Evolutionary conservation across 2,888 invertebrate genomes (phyloP).

Genomic region (Venustoraphidia nigricollis): DNA sequence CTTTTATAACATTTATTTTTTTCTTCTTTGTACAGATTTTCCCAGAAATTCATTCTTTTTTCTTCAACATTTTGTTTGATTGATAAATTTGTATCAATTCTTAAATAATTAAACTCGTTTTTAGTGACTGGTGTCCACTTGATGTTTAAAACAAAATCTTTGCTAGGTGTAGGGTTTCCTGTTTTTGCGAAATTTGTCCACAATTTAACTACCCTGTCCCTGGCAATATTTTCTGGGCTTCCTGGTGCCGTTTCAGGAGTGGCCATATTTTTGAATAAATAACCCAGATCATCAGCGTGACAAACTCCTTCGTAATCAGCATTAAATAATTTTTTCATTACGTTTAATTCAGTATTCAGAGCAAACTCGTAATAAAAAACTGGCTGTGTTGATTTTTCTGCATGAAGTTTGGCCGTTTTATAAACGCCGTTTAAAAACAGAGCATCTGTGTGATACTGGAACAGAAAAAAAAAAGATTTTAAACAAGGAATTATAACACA

Average conservation of each 20-base stretch:
- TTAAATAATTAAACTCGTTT: slow-evolving; percentile 16
- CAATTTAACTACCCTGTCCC: slow-evolving; percentile 14
- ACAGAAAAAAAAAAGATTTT: slow-evolving; percentile 10
- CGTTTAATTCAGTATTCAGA: not conserved
- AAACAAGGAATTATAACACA: too few relatives aligned
- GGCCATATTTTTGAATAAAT: slow-evolving; percentile 15
- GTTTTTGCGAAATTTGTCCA: slow-evolving; percentile 19
- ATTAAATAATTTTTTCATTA: not conserved
- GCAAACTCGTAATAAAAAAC: not conserved
- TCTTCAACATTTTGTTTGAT: slow-evolving; percentile 16
- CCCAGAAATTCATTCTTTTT: slow-evolving; percentile 21
- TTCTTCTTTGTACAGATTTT: slow-evolving; percentile 9
- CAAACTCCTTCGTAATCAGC: slow-evolving; percentile 14
- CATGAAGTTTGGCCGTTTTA: not conserved
- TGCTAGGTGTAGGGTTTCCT: slow-evolving; percentile 17
- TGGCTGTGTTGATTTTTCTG: not conserved
- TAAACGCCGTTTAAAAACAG: not conserved
- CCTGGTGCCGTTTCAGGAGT: slow-evolving; percentile 11
- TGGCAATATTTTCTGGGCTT: slow-evolving; percentile 12
- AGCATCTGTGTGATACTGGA: not conserved
- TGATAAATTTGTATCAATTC: slow-evolving; percentile 18
- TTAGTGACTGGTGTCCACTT: slow-evolving; percentile 18
- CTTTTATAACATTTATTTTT: not conserved
- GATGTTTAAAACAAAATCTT: slow-evolving; percentile 15
- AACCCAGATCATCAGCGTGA: slow-evolving; percentile 19